Conservation (phyloP, 2,888 invertebrate genomes). For the Heliconius charithonia region DNA sequence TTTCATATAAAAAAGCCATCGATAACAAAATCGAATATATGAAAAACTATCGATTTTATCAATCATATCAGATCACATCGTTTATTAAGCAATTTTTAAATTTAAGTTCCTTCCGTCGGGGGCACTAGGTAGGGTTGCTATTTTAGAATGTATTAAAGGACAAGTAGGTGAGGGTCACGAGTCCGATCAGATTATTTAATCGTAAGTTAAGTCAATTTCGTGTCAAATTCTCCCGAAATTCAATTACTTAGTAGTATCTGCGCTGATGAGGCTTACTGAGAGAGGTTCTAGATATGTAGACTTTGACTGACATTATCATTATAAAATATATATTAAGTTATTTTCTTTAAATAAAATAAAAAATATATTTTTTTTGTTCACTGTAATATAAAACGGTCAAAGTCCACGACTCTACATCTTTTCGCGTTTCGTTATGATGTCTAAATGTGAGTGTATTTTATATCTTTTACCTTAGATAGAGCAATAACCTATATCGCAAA, state of each 20-base stretch:
- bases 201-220: conserved; percentile 81
- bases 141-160: conserved; percentile 49
- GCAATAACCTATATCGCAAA: conserved; percentile 79
- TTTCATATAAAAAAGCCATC: not conserved
- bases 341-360: too few species aligned
- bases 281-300: conserved; percentile 60
- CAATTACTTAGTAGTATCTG: conserved; percentile 78
- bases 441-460: conserved; percentile 37
- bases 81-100: not conserved
- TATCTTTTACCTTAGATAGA: conserved; percentile 41
- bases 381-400: conserved; percentile 45
- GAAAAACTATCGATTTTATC: not conserved
- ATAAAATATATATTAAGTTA: not conserved
- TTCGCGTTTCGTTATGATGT: conserved; percentile 38
- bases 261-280: conserved; percentile 60
- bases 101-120: conserved; percentile 33
- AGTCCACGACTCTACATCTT: conserved; percentile 50
- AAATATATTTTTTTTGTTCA: too few species aligned
- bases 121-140: conserved; percentile 40
- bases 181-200: conserved; percentile 46
- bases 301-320: conserved; percentile 50
- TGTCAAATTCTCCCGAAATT: conserved; percentile 84
- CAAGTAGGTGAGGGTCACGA: conserved; percentile 48
- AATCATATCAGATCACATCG: too few species aligned
- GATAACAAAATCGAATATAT: not conserved